Evolutionary conservation across 2,113 vertebrate species (phyloP).

Genomic region (Papio anubis): DNA sequence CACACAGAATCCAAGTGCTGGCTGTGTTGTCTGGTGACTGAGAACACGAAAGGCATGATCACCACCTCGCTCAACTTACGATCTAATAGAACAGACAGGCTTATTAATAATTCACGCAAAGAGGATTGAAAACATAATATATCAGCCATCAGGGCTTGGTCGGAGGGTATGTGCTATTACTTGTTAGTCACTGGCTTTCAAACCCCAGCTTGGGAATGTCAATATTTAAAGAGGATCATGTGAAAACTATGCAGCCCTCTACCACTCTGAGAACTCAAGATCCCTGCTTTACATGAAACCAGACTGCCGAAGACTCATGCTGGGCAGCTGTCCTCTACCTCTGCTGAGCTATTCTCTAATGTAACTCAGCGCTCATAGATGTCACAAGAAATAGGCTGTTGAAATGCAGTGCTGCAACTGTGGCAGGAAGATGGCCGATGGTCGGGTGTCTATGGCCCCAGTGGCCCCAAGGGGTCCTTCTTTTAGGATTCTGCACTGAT

Average conservation of each 20-base stretch:
- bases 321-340: accelerated
- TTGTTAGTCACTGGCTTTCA: accelerated
- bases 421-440: accelerated
- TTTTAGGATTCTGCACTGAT: background rate
- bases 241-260: accelerated
- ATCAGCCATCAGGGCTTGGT: accelerated
- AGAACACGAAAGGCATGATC: background rate
- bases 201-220: background rate
- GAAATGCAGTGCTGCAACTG: accelerated
- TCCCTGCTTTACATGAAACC: background rate
- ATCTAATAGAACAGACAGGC: background rate
- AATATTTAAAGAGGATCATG: accelerated
- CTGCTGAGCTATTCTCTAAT: accelerated
- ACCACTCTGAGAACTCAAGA: background rate
- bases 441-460: accelerated
- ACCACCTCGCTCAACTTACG: accelerated
- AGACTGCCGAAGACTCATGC: background rate
- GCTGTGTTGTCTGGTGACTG: no score
- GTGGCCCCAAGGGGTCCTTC: background rate
- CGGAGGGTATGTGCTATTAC: background rate
- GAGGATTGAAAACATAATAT: background rate
- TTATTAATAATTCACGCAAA: background rate
- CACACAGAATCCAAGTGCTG: accelerated
- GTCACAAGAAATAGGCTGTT: background rate
- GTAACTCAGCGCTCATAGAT: accelerated